Conservation (phyloP, 2,797 vertebrate genomes). For the Huso huso region DNA sequence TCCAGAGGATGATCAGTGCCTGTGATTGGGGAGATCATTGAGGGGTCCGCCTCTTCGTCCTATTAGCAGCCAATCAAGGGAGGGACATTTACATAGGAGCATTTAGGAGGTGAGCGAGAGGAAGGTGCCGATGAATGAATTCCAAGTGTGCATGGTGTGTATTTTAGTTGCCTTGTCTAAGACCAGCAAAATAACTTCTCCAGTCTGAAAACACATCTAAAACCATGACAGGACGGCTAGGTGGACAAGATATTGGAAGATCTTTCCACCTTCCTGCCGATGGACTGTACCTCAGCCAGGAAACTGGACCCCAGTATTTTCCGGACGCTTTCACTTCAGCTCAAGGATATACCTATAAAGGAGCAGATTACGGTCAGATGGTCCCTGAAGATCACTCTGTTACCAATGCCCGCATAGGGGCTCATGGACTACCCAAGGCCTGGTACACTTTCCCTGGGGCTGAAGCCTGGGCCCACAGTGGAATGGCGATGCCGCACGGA, state of each 20-base stretch:
- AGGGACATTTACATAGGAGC: neutral
- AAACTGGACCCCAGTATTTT: neutral
- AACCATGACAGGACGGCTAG: neutral
- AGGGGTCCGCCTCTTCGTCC: slow-evolving; percentile 9
- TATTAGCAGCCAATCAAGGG: neutral
- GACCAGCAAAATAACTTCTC: no score
- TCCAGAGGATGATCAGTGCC: neutral
- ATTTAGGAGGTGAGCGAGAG: neutral
- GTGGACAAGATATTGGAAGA: neutral
- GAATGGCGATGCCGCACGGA: slow-evolving; percentile 21
- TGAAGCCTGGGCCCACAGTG: slow-evolving; percentile 24
- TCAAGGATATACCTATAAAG: slow-evolving; percentile 12
- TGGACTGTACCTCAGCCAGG: slow-evolving; percentile 3
- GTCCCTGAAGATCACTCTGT: neutral
- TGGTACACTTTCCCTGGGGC: slow-evolving; percentile 2
- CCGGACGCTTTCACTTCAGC: slow-evolving; percentile 3
- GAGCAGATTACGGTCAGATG: slow-evolving; percentile 11
- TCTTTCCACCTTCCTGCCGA: slow-evolving; percentile 7
- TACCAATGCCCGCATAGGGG: neutral
- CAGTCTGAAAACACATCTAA: neutral
- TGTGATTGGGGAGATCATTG: slow-evolving; percentile 33
- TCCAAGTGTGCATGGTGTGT: neutral
- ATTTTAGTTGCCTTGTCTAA: no score
- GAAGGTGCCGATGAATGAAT: neutral
- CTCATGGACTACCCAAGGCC: neutral